These are phyloP conservation scores for Gryon sp. DNA, from an alignment of 1,140 invertebrate species.

Conservation along the genomic window DNA sequence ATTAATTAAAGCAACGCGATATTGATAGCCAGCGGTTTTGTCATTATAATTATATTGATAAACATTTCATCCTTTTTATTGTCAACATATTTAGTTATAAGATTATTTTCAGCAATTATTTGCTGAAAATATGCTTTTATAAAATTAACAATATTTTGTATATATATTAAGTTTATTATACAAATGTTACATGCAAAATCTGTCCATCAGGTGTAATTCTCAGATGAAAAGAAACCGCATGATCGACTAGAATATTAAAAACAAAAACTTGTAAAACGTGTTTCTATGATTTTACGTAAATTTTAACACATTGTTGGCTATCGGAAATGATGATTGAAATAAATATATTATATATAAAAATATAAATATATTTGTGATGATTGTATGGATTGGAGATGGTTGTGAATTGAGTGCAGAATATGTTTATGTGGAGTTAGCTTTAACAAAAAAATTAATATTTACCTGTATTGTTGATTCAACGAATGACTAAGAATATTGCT, in stretches of 20 bases:
- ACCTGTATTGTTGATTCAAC: slow-evolving; percentile 54
- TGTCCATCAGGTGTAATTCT: no score
- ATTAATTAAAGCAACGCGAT: slow-evolving; percentile 28
- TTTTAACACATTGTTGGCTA: neutral
- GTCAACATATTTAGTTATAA: no score
- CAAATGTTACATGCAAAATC: no score
- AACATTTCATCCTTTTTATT: no score
- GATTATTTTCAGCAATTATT: no score
- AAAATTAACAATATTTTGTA: no score
- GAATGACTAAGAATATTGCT: slow-evolving; percentile 42
- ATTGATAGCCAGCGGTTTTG: neutral
- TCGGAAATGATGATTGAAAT: slow-evolving; percentile 29
- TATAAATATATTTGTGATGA: slow-evolving; percentile 53
- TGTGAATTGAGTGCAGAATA: slow-evolving; percentile 62
- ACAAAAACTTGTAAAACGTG: no score
- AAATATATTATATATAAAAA: slow-evolving; percentile 44
- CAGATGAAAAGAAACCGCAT: no score
- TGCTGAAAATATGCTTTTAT: no score
- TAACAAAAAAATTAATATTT: slow-evolving; percentile 57
- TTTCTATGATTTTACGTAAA: neutral
- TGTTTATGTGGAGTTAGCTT: slow-evolving; percentile 58
- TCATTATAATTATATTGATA: no score
- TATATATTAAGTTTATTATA: no score
- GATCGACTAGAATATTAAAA: no score
- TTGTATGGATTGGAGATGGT: slow-evolving; percentile 63